A percentile compares a stretch with the other conserved stretches of the same genome.
phyloP scores from a whole-genome alignment of 2,113 vertebrate species.

The Psilopogon haemacephalus region DNA sequence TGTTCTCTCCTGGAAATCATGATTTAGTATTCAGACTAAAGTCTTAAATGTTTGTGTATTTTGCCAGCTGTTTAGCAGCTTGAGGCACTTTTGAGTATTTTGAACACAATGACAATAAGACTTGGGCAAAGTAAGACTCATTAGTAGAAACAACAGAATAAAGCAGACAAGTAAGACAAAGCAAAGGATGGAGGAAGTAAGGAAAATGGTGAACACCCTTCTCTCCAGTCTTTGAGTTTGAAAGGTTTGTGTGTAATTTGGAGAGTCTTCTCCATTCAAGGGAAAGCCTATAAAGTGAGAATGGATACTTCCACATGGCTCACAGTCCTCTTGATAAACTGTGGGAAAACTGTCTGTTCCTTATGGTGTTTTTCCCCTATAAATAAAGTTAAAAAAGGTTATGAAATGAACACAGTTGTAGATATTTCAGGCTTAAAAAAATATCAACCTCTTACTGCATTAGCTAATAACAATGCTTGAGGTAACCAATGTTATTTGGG shows the following conservation, averaged over 20 bases:
- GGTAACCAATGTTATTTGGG: neutral
- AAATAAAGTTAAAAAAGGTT: neutral
- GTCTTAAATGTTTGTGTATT: constrained; percentile 71
- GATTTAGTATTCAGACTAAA: constrained; percentile 74
- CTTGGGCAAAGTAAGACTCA: constrained; percentile 45
- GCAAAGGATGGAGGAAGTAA: accelerated
- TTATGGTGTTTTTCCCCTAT: neutral
- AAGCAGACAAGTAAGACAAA: neutral
- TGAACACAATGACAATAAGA: constrained; percentile 68
- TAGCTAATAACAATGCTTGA: neutral
- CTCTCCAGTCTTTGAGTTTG: neutral
- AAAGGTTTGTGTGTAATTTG: neutral
- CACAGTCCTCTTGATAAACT: neutral
- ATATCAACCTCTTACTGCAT: neutral
- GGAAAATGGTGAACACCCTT: neutral
- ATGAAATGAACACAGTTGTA: neutral
- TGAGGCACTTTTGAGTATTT: constrained; percentile 72
- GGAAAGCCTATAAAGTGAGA: neutral
- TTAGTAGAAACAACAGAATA: neutral
- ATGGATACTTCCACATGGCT: neutral
- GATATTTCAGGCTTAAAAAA: neutral
- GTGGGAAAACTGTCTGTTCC: neutral
- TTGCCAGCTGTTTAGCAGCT: constrained; percentile 70
- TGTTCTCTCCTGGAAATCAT: constrained; percentile 70
- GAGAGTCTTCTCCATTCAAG: neutral